Evolutionary conservation across 2,888 invertebrate species (phyloP).

Genomic region (Eupithecia pulchellata): DNA sequence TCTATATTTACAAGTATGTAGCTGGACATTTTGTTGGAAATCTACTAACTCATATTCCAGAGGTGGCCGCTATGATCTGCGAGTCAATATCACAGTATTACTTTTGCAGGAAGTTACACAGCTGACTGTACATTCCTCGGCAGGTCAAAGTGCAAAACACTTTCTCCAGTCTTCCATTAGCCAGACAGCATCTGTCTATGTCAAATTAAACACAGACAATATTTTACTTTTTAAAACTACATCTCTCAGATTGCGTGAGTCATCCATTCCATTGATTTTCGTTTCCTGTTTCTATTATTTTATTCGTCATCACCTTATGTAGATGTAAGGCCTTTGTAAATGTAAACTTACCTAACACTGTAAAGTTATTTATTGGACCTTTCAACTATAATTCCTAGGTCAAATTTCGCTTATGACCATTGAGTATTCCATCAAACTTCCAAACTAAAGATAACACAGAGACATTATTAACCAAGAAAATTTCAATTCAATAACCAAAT

Average conservation of each 20-base stretch:
- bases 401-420: no score
- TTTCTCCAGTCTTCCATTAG: slow-evolving; percentile 76
- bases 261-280: slow-evolving; percentile 10
- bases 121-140: slow-evolving; percentile 39
- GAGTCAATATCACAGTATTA: no score
- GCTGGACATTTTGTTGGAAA: no score
- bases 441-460: no score
- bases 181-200: slow-evolving; percentile 72
- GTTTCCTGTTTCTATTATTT: neutral
- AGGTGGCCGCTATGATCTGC: no score
- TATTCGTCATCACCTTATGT: neutral
- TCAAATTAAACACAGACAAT: slow-evolving; percentile 73
- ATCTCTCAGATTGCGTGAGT: slow-evolving; percentile 29
- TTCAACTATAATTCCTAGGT: no score
- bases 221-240: slow-evolving; percentile 61
- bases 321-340: neutral
- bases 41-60: no score
- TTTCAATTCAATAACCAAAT: no score
- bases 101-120: neutral
- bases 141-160: slow-evolving; percentile 76
- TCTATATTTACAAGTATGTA: no score
- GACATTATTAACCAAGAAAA: no score
- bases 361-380: no score
- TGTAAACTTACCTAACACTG: neutral
- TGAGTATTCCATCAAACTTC: no score